Percentiles rank a stretch among this genome's conserved stretches.
Conservation (phyloP, 2,113 vertebrate species). For the Agapornis roseicollis region DNA sequence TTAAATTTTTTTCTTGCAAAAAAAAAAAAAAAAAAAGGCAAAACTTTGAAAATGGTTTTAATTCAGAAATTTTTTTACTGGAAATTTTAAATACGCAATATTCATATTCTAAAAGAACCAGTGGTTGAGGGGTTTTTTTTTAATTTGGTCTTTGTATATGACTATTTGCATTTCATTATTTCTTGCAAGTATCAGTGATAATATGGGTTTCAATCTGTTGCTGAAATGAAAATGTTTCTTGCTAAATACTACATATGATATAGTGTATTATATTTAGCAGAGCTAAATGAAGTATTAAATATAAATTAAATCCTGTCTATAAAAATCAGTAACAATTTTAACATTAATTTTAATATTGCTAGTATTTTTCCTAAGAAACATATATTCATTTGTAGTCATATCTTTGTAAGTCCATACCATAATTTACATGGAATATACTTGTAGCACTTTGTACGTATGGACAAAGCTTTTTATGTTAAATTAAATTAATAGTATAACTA, state of each 20-base stretch:
- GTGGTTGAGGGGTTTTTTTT: not conserved
- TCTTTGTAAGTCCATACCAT: not conserved
- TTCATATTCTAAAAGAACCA: not conserved
- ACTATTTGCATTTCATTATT: not conserved
- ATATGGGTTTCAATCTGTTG: not conserved
- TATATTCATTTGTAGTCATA: not conserved
- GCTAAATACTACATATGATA: not conserved
- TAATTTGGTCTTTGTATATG: not conserved
- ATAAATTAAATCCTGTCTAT: not conserved
- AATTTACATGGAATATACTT: not conserved
- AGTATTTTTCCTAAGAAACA: not conserved
- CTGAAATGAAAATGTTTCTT: not conserved
- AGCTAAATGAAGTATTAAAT: not conserved
- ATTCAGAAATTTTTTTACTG: not conserved
- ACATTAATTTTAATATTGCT: not conserved
- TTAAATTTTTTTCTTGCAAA: not conserved
- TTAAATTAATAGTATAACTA: not conserved
- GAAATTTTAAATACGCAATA: not conserved
- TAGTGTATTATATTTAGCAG: not conserved
- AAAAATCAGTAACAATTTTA: not conserved
- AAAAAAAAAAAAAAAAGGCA: not conserved
- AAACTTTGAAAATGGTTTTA: not conserved
- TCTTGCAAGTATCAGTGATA: not conserved
- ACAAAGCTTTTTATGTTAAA: not conserved
- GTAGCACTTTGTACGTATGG: not conserved